A percentile compares a stretch with the other conserved stretches of the same genome.
phyloP scores from a whole-genome alignment of 2,888 invertebrate species.

The Psylliodes chrysocephalus region DNA sequence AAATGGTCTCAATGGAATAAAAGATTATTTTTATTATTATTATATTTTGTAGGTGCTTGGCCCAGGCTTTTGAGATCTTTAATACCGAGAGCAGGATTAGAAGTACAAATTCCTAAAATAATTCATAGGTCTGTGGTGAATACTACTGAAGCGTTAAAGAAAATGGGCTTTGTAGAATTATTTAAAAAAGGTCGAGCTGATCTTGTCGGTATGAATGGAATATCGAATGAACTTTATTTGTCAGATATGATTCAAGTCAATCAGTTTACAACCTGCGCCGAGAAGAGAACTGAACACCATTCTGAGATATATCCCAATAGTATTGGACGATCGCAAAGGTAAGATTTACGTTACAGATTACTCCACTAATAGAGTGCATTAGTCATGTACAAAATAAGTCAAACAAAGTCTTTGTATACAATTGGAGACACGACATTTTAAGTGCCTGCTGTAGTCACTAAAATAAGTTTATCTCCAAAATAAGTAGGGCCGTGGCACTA shows the following conservation, averaged over 20 bases:
- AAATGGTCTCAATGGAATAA: no score
- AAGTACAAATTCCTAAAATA: constrained; percentile 86
- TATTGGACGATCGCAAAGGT: constrained; percentile 56
- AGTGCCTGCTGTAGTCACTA: no score
- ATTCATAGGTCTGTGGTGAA: constrained; percentile 85
- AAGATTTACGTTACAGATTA: constrained; percentile 12
- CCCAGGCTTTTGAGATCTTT: constrained; percentile 77
- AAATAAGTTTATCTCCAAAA: no score
- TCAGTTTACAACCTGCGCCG: constrained; percentile 86
- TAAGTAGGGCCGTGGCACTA: no score
- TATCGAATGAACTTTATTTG: constrained; percentile 81
- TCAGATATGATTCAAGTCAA: constrained; percentile 87
- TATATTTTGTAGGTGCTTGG: constrained; percentile 76
- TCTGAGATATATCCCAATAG: constrained; percentile 84
- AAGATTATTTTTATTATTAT: no score
- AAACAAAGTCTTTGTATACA: no score
- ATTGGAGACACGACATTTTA: no score
- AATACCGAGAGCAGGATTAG: constrained; percentile 79
- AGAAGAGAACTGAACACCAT: constrained; percentile 79
- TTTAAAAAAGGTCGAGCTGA: constrained; percentile 82
- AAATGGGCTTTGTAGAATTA: constrained; percentile 84
- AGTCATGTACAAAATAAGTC: no score
- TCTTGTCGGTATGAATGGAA: constrained; percentile 83
- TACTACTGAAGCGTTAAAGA: constrained; percentile 78
- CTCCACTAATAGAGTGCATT: no score